A percentile compares a stretch with the other conserved stretches of the same genome.
These are phyloP conservation scores for Bubo bubo DNA, from an alignment of 2,113 vertebrate species.

Conservation along the genomic window DNA sequence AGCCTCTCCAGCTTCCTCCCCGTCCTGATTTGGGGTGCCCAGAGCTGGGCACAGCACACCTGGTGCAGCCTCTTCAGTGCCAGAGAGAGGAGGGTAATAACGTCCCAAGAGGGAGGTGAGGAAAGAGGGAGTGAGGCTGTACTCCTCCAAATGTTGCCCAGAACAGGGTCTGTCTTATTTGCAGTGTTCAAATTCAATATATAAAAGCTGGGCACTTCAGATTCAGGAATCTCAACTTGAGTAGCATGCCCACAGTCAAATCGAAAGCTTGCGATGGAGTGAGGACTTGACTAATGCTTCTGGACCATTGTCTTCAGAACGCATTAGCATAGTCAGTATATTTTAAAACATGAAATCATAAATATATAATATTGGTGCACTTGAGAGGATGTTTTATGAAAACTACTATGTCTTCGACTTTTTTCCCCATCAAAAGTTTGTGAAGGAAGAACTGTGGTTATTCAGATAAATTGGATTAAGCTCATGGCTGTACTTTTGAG, in stretches of 20 bases:
- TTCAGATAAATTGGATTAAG: neutral
- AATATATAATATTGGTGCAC: neutral
- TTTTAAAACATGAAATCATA: neutral
- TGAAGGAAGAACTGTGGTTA: neutral
- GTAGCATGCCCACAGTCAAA: accelerated
- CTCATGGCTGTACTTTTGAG: neutral
- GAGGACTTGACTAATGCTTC: neutral
- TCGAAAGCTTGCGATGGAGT: neutral
- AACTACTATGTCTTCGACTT: neutral
- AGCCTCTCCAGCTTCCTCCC: neutral
- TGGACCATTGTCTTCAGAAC: neutral
- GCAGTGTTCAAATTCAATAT: neutral
- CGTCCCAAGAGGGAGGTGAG: neutral
- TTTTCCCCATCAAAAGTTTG: neutral
- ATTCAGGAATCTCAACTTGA: accelerated
- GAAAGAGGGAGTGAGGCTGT: neutral
- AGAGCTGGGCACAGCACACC: neutral
- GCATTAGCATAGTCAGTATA: neutral
- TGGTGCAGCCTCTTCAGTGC: neutral
- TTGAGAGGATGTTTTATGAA: neutral
- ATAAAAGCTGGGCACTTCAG: neutral
- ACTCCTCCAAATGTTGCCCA: neutral
- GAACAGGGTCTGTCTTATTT: neutral
- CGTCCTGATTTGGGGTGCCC: neutral
- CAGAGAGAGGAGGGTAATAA: neutral